Evolutionary conservation across 1,140 invertebrate genomes (phyloP), one percentile per base, ranked within the genome.

Genomic region (Trachymyrmex cornetzi): DNA sequence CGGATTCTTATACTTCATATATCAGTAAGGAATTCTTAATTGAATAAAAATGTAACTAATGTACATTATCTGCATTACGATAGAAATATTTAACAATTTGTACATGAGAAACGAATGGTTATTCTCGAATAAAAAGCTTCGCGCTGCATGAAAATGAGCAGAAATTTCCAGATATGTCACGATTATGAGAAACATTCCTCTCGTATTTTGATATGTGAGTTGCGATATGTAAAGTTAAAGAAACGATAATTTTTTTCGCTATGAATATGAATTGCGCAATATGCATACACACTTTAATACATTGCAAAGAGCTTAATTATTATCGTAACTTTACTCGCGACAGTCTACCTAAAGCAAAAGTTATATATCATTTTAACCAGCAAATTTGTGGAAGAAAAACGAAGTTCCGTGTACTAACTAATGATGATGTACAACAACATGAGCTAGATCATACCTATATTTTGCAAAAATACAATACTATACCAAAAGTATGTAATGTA

Each of bases 181-280:
- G 80, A 88, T 72, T 89, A 24, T 55, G 24, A 66, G 38, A 79
- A 84, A 75, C 38, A 57, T 75, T 75, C 4, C 55, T 74, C 24
- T n/a, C 57, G n/a, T 69, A 63, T 61, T 48, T n/a, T 63, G 69
- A 84, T 75, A 75, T 30, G 38, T 61, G 24, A 61, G 19, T 24
- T 63, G 19, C 48, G 80, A 84, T 75, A 84, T 75, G 80, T 84
- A 84, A 84, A 84, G 80, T 84, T 75, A 84, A 74, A 59, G 55
- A 75, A 59, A 75, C 44, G 69, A 75, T 75, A 84, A 75, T 84
- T 24, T 63, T 59, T 48, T 34, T 74, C 27, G n/a, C 24, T 75
- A 74, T 82, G 80, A 74, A 84, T 84, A 84, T 75, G 27, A 74
- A 75, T 84, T 50, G 22, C 27, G 44, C 38, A 50, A 57, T 44